phyloP scores from a whole-genome alignment of 2,113 vertebrate species.

The Ceyx margarethae region DNA sequence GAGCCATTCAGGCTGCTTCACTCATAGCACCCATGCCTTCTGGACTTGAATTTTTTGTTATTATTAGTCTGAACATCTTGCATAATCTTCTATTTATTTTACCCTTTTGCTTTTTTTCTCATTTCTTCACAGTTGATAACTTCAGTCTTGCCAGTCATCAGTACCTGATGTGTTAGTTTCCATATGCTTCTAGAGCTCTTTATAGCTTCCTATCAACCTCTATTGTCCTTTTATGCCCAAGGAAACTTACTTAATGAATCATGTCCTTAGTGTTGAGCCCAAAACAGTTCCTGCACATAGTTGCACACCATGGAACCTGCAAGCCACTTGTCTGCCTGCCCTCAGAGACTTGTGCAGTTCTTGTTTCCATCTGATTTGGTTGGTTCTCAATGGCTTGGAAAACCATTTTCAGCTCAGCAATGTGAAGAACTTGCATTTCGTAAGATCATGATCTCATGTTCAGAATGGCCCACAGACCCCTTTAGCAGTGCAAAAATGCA shows the following conservation, averaged over 20 bases:
- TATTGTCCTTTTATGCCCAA: background rate
- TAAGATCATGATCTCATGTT: background rate
- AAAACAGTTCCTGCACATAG: background rate
- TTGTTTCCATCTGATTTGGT: background rate
- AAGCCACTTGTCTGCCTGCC: background rate
- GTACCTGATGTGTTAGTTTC: background rate
- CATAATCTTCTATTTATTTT: constrained; percentile 10
- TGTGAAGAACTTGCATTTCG: background rate
- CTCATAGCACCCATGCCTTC: background rate
- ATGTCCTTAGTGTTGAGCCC: background rate
- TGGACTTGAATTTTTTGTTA: constrained; percentile 2
- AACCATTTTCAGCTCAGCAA: background rate
- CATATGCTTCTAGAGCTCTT: background rate
- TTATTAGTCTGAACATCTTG: background rate
- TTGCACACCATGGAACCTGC: background rate
- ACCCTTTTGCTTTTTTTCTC: background rate
- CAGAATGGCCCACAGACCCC: fast-evolving
- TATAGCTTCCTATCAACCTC: background rate
- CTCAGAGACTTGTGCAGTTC: background rate
- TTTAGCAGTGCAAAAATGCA: background rate
- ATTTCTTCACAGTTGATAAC: background rate
- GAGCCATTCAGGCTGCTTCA: background rate
- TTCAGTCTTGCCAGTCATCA: background rate
- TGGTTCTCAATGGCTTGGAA: background rate
- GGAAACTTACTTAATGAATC: background rate